Conservation (phyloP, 2,888 invertebrate genomes). For the Monochamus alternatus region DNA sequence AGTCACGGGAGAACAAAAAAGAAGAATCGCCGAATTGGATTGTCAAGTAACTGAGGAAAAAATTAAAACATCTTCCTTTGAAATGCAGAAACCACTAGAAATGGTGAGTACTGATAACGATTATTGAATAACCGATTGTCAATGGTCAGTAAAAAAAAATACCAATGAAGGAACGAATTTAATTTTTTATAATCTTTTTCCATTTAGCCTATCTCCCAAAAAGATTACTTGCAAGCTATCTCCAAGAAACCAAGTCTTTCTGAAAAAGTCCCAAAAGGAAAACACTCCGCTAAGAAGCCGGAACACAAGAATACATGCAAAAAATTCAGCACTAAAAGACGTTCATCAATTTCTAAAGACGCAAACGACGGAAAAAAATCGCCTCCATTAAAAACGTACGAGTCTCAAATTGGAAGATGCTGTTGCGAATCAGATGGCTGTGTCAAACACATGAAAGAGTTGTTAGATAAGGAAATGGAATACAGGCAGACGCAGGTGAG, state of each 20-base stretch:
- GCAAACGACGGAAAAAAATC: not conserved
- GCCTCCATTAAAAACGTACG: slow-evolving; percentile 1
- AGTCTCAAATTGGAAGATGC: slow-evolving; percentile 48
- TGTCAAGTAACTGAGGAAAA: slow-evolving; percentile 47
- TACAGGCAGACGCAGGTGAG: slow-evolving; percentile 57
- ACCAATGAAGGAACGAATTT: no score
- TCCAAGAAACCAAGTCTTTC: not conserved
- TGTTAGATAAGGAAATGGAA: slow-evolving; percentile 62
- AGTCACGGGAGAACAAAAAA: slow-evolving; percentile 69
- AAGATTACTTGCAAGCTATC: no score
- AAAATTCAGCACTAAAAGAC: slow-evolving; percentile 3
- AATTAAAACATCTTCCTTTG: slow-evolving; percentile 25
- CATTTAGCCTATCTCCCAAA: not conserved
- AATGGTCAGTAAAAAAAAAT: no score
- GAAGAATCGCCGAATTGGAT: slow-evolving; percentile 71
- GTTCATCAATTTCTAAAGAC: not conserved
- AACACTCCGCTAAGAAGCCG: slow-evolving; percentile 15
- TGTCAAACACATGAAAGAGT: slow-evolving; percentile 58
- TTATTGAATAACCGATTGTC: no score
- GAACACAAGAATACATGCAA: slow-evolving; percentile 22
- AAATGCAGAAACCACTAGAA: not conserved
- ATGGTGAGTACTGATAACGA: not conserved
- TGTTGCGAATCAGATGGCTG: slow-evolving; percentile 59
- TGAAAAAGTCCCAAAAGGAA: slow-evolving; percentile 18
- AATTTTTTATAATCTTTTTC: no score